Evolutionary conservation across 37 sponge, comb jelly and placozoan species (phyloP), one percentile per base, ranked within the genome.

Genomic region (Bolinopsis microptera): DNA sequence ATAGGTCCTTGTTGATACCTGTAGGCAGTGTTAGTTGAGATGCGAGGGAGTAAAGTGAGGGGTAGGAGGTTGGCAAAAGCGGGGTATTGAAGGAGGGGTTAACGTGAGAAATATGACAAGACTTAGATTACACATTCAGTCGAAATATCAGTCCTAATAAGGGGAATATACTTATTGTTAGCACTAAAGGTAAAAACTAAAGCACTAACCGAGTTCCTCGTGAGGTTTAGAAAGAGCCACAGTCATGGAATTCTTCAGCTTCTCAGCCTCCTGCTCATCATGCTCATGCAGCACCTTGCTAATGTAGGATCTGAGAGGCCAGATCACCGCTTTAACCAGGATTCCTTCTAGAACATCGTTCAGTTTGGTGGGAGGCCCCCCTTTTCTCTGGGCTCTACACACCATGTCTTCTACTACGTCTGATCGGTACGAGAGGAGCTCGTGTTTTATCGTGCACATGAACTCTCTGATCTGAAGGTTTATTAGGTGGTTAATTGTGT

Each of bases 311-410:
- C 48, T 2, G 25, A 86, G 90, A 1, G 90, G 90, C 90, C 90
- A 86, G 30, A 86, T 86, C 1, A 86, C 90, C 3, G 90, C 25
- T 41, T 41, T 39, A 28, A 86, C 90, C 31, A 86, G 61, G 36
- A 86, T 86, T n/a, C 90, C 90, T 26, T 86, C 90, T 30, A 86
- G 38, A 34, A 86, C 36, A n/a, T 86, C 90, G 28, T 86, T 86
- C 0, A 86, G 34, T 27, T 86, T 86, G 61, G 90, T 39, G 0
- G 75, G 75, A 5, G 75, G 26, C 5, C 31, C 75, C 13, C 61
- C 41, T 34, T 86, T 86, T 34, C 90, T 38, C 30, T 86, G 90
- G 16, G 61, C 32, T 8, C 61, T 38, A 22, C 36, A 39, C n/a
- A 86, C 40, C 48, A 86, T 28, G 30, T 86, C 90, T 38, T 86